Evolutionary conservation across 2,888 invertebrate genomes (phyloP), one percentile per base, ranked within the genome.

Genomic region (Callyntrura guangdongensis): DNA sequence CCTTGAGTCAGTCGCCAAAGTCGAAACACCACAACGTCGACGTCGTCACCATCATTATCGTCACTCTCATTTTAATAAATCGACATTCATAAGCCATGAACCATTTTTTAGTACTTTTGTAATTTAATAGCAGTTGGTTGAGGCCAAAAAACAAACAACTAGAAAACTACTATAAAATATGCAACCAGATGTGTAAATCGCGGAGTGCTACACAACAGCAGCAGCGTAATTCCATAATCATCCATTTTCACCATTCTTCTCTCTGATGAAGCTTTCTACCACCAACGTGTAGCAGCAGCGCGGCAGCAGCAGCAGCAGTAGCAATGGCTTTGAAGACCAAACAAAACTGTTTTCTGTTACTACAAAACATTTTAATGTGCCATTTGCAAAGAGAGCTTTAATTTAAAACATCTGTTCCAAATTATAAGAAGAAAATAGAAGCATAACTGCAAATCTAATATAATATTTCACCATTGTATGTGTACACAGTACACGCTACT

Each of bases 351-450:
- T n/a, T n/a, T n/a, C 8, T 45, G 49, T 22, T 61, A 4, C 81
- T 56, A 81, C n/a, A 84, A 67, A 67, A 72, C 85, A 85, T 69
- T 85, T 87, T 79, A 87, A 87, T 87, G 87, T 87, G 67, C 87
- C 87, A 79, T 87, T 87, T 87, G 81, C 67, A 82, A 81, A 82
- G 69, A 69, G 85, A 67, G 64, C 79, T 79, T 87, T 87, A 87
- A 87, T 87, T 87, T 79, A 87, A 61, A 81, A 87, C 87, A 87
- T 87, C 87, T 81, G 87, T 49, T 87, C 53, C 67, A 79, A 87
- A 87, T 87, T 87, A 87, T 87, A 64, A 81, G 81, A 64, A 27
- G 36, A 77, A 47, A n/a, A n/a, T n/a, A n/a, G 45, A 22, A 14
- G 17, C 85, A 85, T 72, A 72, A 14, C 25, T 27, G n/a, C n/a